Conservation (phyloP, 1,140 invertebrate species). For the Drosophila triauraria region DNA sequence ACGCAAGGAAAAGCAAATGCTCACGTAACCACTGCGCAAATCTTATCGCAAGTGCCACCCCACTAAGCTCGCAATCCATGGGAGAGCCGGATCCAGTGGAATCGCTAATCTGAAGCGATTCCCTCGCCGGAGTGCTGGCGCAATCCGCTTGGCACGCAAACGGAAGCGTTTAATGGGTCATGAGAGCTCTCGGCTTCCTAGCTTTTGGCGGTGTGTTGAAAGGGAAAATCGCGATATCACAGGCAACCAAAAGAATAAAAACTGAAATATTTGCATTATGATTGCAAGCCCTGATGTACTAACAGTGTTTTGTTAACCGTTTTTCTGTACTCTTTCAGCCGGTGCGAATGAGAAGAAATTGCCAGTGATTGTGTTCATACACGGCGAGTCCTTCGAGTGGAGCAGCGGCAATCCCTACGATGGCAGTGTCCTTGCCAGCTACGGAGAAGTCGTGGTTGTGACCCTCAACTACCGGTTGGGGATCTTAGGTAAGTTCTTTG, state of each 20-base stretch:
- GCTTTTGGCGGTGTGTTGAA: constrained; percentile 23
- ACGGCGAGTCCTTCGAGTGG: constrained; percentile 97
- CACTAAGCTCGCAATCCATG: constrained; percentile 31
- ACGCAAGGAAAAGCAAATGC: constrained; percentile 46
- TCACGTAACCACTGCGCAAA: constrained; percentile 47
- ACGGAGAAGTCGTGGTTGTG: constrained; percentile 96
- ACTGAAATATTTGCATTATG: constrained; percentile 29
- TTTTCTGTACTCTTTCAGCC: constrained; percentile 66
- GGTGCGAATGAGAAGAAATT: constrained; percentile 88
- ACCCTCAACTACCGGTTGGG: constrained; percentile 98
- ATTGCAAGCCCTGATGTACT: constrained; percentile 18
- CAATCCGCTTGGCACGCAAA: constrained; percentile 61
- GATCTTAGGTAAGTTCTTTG: constrained; percentile 88
- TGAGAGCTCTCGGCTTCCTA: constrained; percentile 35
- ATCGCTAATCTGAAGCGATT: constrained; percentile 56
- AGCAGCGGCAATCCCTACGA: constrained; percentile 98
- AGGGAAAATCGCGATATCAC: constrained; percentile 22
- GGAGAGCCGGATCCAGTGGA: constrained; percentile 26
- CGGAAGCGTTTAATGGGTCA: constrained; percentile 69
- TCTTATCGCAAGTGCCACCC: constrained; percentile 60
- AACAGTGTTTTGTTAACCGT: constrained; percentile 21
- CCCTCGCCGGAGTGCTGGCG: constrained; percentile 16
- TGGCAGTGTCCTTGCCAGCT: constrained; percentile 95
- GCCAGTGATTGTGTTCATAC: constrained; percentile 96
- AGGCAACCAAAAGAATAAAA: background rate